phyloP scores from a whole-genome alignment of 2,888 invertebrate genomes.

The Parascotia fuliginaria region DNA sequence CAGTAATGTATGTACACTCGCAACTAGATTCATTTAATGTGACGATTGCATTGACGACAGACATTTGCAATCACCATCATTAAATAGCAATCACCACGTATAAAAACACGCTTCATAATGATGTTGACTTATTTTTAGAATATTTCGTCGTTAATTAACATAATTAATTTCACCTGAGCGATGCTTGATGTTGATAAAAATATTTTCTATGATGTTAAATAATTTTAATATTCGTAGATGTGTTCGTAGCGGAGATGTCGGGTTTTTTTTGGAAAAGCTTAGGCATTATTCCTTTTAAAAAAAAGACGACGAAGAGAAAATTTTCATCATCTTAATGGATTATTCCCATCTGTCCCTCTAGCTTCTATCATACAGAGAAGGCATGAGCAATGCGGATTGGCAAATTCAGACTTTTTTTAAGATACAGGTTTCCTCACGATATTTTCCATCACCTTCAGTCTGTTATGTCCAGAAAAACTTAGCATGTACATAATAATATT shows the following conservation, averaged over 20 bases:
- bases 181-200: slow-evolving; percentile 14
- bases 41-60: background rate
- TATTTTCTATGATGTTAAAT: slow-evolving; percentile 10
- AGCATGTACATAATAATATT: no score
- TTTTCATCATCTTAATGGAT: no score
- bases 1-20: slow-evolving; percentile 33
- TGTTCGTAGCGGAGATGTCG: slow-evolving; percentile 5
- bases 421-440: no score
- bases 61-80: background rate
- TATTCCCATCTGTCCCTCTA: no score
- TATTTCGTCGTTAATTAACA: slow-evolving; percentile 32
- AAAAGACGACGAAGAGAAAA: no score
- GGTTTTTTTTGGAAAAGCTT: no score
- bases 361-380: no score
- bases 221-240: slow-evolving; percentile 7
- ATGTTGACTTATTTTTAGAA: slow-evolving; percentile 29
- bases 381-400: no score
- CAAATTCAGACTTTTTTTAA: no score
- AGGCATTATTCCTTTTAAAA: no score
- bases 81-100: slow-evolving; percentile 8
- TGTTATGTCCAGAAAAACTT: no score
- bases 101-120: slow-evolving; percentile 19
- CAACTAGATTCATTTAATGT: slow-evolving; percentile 17
- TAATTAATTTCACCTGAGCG: slow-evolving; percentile 23
- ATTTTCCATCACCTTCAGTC: no score